A percentile compares a stretch with the other conserved stretches of the same genome.
Conservation (phyloP, 2,888 invertebrate species). For the Protonemura montana region DNA sequence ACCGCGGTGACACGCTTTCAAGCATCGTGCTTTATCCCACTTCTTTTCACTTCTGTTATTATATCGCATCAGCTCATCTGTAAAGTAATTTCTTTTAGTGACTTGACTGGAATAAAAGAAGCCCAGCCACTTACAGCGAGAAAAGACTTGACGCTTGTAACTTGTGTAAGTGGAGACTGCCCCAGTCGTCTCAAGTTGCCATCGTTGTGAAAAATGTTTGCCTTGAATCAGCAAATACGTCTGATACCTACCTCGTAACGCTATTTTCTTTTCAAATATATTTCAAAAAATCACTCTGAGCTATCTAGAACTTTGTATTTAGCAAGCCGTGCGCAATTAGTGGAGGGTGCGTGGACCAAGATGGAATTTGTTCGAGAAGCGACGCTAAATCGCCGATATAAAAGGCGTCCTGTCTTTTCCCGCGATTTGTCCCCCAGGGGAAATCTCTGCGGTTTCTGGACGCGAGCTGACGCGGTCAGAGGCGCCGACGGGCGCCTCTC, state of each 20-base stretch:
- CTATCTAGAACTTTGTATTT: neutral
- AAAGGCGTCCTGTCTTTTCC: constrained; percentile 16
- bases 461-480: constrained; percentile 22
- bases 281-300: neutral
- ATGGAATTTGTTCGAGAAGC: neutral
- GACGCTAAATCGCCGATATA: constrained; percentile 14
- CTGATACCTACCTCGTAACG: neutral
- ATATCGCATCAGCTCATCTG: neutral
- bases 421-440: constrained; percentile 12
- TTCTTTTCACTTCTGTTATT: neutral
- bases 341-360: neutral
- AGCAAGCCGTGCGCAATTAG: neutral
- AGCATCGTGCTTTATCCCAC: neutral
- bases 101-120: neutral
- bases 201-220: neutral
- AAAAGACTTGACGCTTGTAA: neutral
- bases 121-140: neutral
- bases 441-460: constrained; percentile 22
- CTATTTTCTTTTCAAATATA: neutral
- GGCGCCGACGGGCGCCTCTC: neutral
- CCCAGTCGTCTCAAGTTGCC: neutral
- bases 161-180: neutral
- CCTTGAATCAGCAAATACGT: neutral
- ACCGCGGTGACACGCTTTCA: neutral
- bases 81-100: neutral